Conservation (phyloP, 2,113 vertebrate species). For the Mormyrus iriodes region DNA sequence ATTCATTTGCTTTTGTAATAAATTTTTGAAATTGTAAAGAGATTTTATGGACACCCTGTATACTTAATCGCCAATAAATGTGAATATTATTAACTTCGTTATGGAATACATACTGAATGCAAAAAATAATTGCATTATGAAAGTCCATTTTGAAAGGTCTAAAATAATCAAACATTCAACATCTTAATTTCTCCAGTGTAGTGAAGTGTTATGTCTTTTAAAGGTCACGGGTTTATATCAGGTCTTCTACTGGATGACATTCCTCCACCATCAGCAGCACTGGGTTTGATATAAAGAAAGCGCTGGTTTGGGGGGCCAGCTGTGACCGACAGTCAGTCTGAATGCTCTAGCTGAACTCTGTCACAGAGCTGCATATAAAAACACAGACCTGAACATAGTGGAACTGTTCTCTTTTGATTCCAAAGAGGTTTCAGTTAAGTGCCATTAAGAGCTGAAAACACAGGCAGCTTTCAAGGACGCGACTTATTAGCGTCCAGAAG, state of each 20-base stretch:
- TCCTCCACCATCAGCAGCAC: not conserved
- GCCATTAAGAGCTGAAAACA: not conserved
- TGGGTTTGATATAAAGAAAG: too few species aligned
- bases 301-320: not conserved
- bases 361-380: not conserved
- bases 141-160: not conserved
- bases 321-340: not conserved
- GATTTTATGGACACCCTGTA: too few species aligned
- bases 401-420: not conserved
- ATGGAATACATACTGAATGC: not conserved
- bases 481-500: not conserved
- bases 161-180: not conserved
- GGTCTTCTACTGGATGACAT: not conserved
- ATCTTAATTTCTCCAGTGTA: not conserved
- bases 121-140: not conserved
- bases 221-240: not conserved
- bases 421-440: not conserved
- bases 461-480: not conserved
- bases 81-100: not conserved
- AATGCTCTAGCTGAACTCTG: not conserved
- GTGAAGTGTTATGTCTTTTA: not conserved
- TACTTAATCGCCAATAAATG: not conserved
- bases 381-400: not conserved
- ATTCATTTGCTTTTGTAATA: too few species aligned
- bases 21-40: too few species aligned